Evolutionary conservation across 92 coral and sea anemone species (phyloP), one percentile per base, ranked within the genome.

Genomic region (Bergia sp.): DNA sequence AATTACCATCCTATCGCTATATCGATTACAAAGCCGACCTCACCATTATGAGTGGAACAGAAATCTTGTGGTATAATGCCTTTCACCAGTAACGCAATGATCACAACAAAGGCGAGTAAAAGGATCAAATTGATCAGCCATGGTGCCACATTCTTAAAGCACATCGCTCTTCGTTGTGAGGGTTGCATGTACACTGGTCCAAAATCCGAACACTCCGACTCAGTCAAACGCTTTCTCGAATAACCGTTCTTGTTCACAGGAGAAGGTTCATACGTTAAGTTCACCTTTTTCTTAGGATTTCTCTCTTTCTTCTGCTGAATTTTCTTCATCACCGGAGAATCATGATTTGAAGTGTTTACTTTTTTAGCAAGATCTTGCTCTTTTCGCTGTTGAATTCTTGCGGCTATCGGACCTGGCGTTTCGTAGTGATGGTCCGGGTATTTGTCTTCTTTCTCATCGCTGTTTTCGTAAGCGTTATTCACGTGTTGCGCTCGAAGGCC

Each of bases 391-490:
- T 3, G 50, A 58, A 81, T 40, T 11, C 72, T 81, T 15, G 37
- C 50, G 7, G 74, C 50, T 8, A 57, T 37, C 6, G 85, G 85
- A 3, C 72, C 85, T 18, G 85, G 83, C 36, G 10, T 3, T 43
- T 81, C 85, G 49, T 81, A 81, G 15, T 37, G 85, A 20, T 81
- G 85, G 20, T 81, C 85, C 37, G 85, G 50, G 6, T 58, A 81
- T 81, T 58, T 81, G 21, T 81, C 85, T 3, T 38, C 74, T 58
- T 37, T 18, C 5, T 2, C 47, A 20, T 36, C 73, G 45, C 21
- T 81, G 85, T 81, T 81, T 20, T 81, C 74, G 23, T 81, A 81
- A 6, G 73, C 85, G 18, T 57, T 49, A 50, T 81, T 81, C 73
- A 58, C 73, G 49, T 81, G 85, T 39, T 81, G 73, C n/a, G 58